Base-by-base conservation (phyloP, 2,113 vertebrate species). In the Megatriorchis doriae region DNA sequence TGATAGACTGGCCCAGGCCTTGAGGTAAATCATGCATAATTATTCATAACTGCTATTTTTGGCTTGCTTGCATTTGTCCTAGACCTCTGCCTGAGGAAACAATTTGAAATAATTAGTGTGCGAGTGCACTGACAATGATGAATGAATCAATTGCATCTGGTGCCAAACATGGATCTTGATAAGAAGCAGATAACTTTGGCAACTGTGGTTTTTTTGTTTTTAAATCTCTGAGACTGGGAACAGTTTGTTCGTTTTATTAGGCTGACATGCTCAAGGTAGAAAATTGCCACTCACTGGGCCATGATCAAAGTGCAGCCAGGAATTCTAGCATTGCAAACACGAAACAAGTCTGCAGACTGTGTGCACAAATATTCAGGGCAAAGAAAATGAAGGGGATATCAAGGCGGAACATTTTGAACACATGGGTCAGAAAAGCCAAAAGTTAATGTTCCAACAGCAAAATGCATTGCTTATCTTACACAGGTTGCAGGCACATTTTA, bases 11-110 rank as follows among this genome's bases (percentile, higher is more conserved):
- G 98, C 97, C 98, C 96, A 98, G 98, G 97, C 98, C 98, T 99
- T 99, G 99, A 99, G 98, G 98, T 99, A 99, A 99, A 99, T 99
- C 98, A 99, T 98, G 98, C 98, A 98, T 99, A 99, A 99, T 99
- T 99, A 99, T 99, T 99, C 98, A 99, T 98, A 98, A 99, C 98
- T 98, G 98, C 98, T 99, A 99, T 98, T 99, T 99, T 98, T 98
- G 98, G 98, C 98, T 98, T 98, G 98, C 98, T 98, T 99, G 99
- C 98, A 98, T 98, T 98, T 98, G 98, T 99, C 98, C 98, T 98
- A 98, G 99, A 99, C 98, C 98, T 98, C 97, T 98, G 98, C 97
- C 98, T 98, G 98, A 98, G 98, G 98, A 99, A 99, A 99, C 98
- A 98, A 99, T 99, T 99, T 99, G 97, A 98, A 98, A 98, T 99